These are phyloP conservation scores for Arctocebus calabarensis DNA, from an alignment of 2,797 vertebrate genomes.

Conservation along the genomic window DNA sequence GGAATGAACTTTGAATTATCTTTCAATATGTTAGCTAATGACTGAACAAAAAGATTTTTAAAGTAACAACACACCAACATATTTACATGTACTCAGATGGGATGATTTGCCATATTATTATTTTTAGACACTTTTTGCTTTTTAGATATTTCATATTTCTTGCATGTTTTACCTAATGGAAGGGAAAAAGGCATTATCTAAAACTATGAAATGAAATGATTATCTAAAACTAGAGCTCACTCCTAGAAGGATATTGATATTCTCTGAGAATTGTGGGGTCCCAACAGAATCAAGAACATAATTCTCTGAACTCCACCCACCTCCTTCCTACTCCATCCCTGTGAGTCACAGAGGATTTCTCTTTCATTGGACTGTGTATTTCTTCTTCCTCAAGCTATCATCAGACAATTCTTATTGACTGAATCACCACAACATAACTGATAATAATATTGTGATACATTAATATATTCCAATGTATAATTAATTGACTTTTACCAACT, in stretches of 20 bases:
- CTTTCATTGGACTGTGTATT: background rate
- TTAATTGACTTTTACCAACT: background rate
- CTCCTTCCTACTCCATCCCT: background rate
- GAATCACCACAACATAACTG: background rate
- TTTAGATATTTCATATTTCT: conserved; percentile 13
- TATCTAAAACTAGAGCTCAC: background rate
- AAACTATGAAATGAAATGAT: background rate
- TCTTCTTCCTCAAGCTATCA: background rate
- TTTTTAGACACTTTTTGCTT: background rate
- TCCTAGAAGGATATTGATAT: background rate
- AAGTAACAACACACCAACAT: background rate
- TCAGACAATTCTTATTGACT: background rate
- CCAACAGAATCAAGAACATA: background rate
- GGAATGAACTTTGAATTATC: conserved; percentile 46
- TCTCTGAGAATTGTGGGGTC: background rate
- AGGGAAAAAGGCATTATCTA: background rate
- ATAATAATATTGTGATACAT: background rate
- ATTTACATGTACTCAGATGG: background rate
- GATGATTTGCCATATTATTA: background rate
- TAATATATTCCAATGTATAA: background rate
- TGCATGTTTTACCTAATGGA: background rate
- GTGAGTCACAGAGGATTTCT: background rate
- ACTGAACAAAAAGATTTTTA: background rate
- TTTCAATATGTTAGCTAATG: conserved; percentile 26
- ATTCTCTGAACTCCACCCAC: too few species aligned